Evolutionary conservation across 1,140 invertebrate species (phyloP).

Genomic region (Campoletis sonorensis): DNA sequence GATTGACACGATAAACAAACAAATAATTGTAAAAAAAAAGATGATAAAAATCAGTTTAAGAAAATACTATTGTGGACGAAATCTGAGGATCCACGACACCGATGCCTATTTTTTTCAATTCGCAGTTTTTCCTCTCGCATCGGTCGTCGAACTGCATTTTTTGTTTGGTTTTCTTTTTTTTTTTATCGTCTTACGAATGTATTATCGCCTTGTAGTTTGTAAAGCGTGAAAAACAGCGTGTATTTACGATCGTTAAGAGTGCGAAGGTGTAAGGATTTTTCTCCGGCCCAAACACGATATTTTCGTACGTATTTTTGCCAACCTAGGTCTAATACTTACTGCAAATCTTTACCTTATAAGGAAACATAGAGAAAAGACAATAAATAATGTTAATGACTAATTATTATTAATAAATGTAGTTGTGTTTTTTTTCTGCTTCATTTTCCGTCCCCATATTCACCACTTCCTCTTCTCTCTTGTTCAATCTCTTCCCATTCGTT

Average conservation of each 20-base stretch:
- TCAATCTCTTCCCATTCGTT: background rate
- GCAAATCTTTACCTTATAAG: background rate
- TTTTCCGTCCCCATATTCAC: background rate
- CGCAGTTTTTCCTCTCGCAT: background rate
- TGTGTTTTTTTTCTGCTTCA: background rate
- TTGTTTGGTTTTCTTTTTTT: background rate
- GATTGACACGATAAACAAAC: background rate
- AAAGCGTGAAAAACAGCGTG: slow-evolving; percentile 20
- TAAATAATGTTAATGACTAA: slow-evolving; percentile 26
- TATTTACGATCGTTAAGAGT: slow-evolving; percentile 3
- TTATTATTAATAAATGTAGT: background rate
- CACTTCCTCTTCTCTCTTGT: too few species aligned
- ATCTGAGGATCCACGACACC: slow-evolving; percentile 1
- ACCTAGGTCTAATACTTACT: slow-evolving; percentile 15
- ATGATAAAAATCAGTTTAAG: background rate
- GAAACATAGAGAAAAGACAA: slow-evolving; percentile 32
- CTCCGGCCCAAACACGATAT: background rate
- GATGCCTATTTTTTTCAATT: background rate
- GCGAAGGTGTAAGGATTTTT: background rate
- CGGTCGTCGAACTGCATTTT: background rate
- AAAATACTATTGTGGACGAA: background rate
- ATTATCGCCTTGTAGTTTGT: slow-evolving; percentile 16
- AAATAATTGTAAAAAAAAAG: background rate
- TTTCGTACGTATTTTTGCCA: slow-evolving; percentile 33
- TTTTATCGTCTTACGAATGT: slow-evolving; percentile 16